Percentiles rank a stretch among this genome's conserved stretches.
These are phyloP conservation scores for Larimichthys polyactis DNA, from an alignment of 2,113 vertebrate genomes.

Conservation along the genomic window DNA sequence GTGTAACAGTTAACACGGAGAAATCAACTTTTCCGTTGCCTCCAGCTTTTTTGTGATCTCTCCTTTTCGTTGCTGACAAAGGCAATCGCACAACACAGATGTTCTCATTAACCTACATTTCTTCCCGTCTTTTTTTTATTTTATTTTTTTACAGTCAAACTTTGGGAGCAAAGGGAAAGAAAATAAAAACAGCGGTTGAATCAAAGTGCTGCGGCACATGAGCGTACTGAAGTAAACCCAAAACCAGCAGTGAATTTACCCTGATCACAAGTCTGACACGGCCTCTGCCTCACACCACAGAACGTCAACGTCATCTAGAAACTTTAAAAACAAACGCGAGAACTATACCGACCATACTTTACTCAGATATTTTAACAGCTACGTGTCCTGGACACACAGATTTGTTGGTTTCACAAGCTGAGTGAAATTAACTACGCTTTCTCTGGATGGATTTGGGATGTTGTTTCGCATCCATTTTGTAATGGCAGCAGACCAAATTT, in stretches of 20 bases:
- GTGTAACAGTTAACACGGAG: not conserved
- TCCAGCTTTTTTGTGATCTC: not conserved
- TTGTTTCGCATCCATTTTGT: not conserved
- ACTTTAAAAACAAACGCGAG: not conserved
- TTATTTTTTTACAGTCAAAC: not conserved
- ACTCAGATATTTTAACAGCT: not conserved
- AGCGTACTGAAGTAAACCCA: not conserved
- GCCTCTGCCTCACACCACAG: not conserved
- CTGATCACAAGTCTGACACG: not conserved
- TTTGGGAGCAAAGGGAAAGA: not conserved
- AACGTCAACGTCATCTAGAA: not conserved
- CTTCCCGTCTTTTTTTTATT: not conserved
- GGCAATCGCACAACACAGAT: not conserved
- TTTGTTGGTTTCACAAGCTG: not conserved
- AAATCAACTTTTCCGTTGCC: constrained; percentile 1
- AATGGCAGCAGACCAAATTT: not conserved
- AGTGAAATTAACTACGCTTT: not conserved
- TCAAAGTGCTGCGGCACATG: not conserved
- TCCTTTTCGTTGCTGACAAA: constrained; percentile 1
- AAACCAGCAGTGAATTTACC: not conserved
- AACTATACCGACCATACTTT: no score
- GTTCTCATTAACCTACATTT: constrained; percentile 2
- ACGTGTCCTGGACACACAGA: not conserved
- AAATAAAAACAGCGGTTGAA: not conserved
- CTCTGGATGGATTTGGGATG: not conserved